Evolutionary conservation across 1,140 invertebrate species (phyloP), one percentile per base, ranked within the genome.

Genomic region (Anastatus disparis): DNA sequence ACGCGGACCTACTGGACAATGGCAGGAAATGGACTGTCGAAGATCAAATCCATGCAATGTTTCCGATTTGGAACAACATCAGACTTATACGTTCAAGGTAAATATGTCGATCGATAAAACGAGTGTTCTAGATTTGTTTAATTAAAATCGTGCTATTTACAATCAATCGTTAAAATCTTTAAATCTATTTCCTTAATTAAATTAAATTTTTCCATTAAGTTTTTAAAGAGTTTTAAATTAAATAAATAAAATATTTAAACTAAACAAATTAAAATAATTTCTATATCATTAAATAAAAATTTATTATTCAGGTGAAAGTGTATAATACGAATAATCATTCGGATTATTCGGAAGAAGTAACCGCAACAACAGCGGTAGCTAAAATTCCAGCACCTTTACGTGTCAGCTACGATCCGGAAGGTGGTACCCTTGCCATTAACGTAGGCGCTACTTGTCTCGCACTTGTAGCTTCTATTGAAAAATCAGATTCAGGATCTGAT

Each of bases 11-110:
- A 86, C 89, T 6, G 87, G 87, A 1, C 89, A 91, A 71, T 94
- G 92, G 91, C 88, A 90, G 71, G 93, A 95, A 78, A 89, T 93
- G 46, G 93, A 96, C 74, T 97, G 95, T 77, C 91, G 93, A 35
- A 87, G 90, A 17, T 90, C 91, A 29, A 95, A 95, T 76, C 95
- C 95, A 1, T 97, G 96, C 82, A 95, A 95, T 78, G 91, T 97
- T 0, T 92, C 91, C 0, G 87, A 89, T 26, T 85, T 97, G 2
- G 92, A 95, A 10, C 94, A 96, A 77, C 93, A 95, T 78, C 93
- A 93, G 75, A 90, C 88, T 9, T 96, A 95, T 77, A 86, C 90
- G 0, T 95, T 95, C 79, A 94, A 94, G 87, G 70, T 70, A 63
- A 63, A 27, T n/a, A n/a, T n/a, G n/a, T n/a, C n/a, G n/a, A n/a